Evolutionary conservation across 2,888 invertebrate species (phyloP).

Genomic region (Unio pictorum): DNA sequence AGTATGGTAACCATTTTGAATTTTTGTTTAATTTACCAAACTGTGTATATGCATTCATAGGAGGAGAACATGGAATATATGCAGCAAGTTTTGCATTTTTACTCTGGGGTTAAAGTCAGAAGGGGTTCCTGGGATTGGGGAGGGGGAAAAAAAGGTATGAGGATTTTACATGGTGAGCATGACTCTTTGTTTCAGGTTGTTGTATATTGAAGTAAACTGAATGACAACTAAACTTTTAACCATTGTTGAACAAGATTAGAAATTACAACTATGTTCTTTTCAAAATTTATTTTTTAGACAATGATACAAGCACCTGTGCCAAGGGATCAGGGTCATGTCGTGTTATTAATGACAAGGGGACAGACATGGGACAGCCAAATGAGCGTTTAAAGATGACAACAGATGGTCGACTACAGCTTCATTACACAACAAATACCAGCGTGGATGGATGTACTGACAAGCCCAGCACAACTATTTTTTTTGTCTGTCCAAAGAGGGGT

Average conservation of each 20-base stretch:
- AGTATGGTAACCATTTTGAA: too few relatives aligned
- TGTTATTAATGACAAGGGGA: conserved; percentile 14
- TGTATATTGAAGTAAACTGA: too few relatives aligned
- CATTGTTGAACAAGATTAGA: too few relatives aligned
- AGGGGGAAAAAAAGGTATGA: too few relatives aligned
- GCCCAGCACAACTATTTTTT: conserved; percentile 56
- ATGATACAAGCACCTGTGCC: conserved; percentile 35
- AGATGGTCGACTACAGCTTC: conserved; percentile 36
- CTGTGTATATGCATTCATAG: too few relatives aligned
- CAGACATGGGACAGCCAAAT: conserved; percentile 35
- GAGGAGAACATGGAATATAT: too few relatives aligned
- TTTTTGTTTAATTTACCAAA: too few relatives aligned
- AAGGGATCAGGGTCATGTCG: conserved; percentile 44
- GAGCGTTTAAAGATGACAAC: conserved; percentile 26
- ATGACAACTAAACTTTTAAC: too few relatives aligned
- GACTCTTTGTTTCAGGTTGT: neutral
- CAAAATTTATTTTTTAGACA: conserved; percentile 8
- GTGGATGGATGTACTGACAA: conserved; percentile 40
- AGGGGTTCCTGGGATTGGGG: too few relatives aligned
- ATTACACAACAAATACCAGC: conserved; percentile 30
- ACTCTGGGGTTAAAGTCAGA: too few relatives aligned
- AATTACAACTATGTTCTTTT: conserved; percentile 2
- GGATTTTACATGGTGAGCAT: too few relatives aligned
- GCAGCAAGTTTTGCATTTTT: too few relatives aligned
- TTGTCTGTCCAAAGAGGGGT: conserved; percentile 59